Base-by-base conservation (phyloP, 2,888 invertebrate genomes). In the Meganola albula region DNA sequence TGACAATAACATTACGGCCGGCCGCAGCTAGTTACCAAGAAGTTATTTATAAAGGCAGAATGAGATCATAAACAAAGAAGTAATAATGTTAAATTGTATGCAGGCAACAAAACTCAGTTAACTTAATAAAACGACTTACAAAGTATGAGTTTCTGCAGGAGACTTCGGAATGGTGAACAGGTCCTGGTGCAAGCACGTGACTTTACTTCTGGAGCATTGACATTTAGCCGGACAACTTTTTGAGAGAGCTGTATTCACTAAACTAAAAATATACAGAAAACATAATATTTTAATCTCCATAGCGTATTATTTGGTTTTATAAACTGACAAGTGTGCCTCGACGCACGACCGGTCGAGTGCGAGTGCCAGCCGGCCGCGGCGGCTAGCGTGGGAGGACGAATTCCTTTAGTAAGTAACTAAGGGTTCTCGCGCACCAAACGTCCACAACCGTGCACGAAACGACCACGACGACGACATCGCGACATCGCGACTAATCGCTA, bases 161-260 rank as follows among this genome's bases (percentile, higher is more conserved):
- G 65, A 52, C 38, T 59, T 63, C 36, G 80, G 80, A 20, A 79
- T 60, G 12, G 57, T 55, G 37, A 53, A 54, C 46, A 80, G 53
- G 38, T 68, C 68, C 41, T 72, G 70, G 29, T 71, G 72, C 12
- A 78, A 52, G 46, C 80, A 80, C 3, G 70, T 60, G 13, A 79
- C 68, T 41, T 71, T 60, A 39, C 60, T 73, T 24, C 66, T 59
- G 1, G 59, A 37, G 35, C 82, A 82, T 35, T 67, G 64, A 45
- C 80, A 82, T 63, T 66, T 73, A 4, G 58, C 36, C 6, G 82
- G 80, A 24, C 80, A 82, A 34, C 34, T 42, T 40, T 64, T 57
- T 0, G 51, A 48, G n/a, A 48, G 26, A 13, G 50, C 43, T 4
- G 59, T 42, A 40, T 43, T 42, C 9, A 64, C 31, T 33, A 64